phyloP scores from a whole-genome alignment of 2,113 vertebrate species.

The Scolopax mira region DNA sequence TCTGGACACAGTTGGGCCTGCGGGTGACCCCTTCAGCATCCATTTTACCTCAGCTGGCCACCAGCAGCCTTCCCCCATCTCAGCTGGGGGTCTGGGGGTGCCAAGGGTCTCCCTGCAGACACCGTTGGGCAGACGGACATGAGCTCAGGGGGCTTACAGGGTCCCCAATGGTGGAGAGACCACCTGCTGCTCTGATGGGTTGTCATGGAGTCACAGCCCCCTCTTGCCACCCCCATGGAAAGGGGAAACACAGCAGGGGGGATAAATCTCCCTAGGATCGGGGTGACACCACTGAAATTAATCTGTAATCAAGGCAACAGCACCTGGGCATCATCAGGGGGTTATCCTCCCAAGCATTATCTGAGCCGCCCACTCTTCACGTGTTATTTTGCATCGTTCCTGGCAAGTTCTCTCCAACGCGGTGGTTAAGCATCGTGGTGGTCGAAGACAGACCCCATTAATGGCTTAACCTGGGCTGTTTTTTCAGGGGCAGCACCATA shows the following conservation, averaged over 20 bases:
- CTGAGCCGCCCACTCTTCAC: neutral
- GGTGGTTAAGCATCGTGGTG: fast-evolving
- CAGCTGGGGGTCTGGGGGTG: too few species aligned
- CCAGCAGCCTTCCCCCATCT: too few species aligned
- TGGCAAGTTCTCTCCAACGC: fast-evolving
- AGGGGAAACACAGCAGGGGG: fast-evolving
- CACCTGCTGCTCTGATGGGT: fast-evolving
- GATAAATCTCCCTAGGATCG: fast-evolving
- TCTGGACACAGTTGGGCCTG: too few species aligned
- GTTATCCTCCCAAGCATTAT: fast-evolving
- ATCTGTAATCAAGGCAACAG: fast-evolving
- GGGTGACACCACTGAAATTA: fast-evolving
- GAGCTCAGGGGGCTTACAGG: neutral
- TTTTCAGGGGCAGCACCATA: fast-evolving
- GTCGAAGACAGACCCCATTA: fast-evolving
- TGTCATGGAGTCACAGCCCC: fast-evolving
- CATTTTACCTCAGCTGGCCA: too few species aligned
- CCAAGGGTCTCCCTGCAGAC: too few species aligned
- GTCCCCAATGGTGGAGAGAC: fast-evolving
- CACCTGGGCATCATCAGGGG: fast-evolving
- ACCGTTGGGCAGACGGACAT: too few species aligned
- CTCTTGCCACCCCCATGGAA: fast-evolving
- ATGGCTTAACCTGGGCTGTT: fast-evolving
- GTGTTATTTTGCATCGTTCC: fast-evolving
- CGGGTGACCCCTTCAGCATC: too few species aligned